Evolutionary conservation across 2,797 vertebrate species (phyloP).

Genomic region (Sebastes kiyomatsui): DNA sequence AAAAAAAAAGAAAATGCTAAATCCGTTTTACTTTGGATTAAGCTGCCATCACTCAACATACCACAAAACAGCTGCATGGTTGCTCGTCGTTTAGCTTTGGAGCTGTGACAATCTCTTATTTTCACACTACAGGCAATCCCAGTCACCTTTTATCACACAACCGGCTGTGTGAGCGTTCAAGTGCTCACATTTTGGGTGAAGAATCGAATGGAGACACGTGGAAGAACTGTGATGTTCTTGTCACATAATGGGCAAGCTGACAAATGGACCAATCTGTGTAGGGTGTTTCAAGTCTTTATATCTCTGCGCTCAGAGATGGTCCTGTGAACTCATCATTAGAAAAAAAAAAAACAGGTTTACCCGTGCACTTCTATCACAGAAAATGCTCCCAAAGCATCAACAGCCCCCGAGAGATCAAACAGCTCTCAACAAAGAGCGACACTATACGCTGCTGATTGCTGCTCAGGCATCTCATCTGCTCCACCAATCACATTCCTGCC

Average conservation of each 20-base stretch:
- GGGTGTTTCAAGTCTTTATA: too few species aligned
- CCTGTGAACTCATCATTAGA: neutral
- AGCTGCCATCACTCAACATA: neutral
- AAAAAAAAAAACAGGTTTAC: neutral
- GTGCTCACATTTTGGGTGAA: neutral
- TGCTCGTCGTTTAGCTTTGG: constrained; percentile 9
- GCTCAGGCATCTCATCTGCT: constrained; percentile 34
- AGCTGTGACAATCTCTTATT: neutral
- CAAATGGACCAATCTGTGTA: constrained; percentile 13
- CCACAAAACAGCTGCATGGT: neutral
- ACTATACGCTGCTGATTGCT: constrained; percentile 23
- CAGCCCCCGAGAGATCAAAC: constrained; percentile 36
- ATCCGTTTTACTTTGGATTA: neutral
- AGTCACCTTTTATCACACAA: constrained; percentile 26
- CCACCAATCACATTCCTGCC: constrained; percentile 37
- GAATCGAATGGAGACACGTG: constrained; percentile 6
- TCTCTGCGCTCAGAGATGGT: neutral
- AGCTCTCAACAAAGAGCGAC: constrained; percentile 12
- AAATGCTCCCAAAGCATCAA: constrained; percentile 16
- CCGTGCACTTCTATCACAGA: neutral
- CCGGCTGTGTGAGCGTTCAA: neutral
- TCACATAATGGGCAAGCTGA: neutral
- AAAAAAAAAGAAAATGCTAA: neutral
- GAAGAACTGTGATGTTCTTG: neutral
- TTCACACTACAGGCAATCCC: constrained; percentile 5